Evolutionary conservation across 2,888 invertebrate species (phyloP).

Genomic region (Luperina nickerlii): DNA sequence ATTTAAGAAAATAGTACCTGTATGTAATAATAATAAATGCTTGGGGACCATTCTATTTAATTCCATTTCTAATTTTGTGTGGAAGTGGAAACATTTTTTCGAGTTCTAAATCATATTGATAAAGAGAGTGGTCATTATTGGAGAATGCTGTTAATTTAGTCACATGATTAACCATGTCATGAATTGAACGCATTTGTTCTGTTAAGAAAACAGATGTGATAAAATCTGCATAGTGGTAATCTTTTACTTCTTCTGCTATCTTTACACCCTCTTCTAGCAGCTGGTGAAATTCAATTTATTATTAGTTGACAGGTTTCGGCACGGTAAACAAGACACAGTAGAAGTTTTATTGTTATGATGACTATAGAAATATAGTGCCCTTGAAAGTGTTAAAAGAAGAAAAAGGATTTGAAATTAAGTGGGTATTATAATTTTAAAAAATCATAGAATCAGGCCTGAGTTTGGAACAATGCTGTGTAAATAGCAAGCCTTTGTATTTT

Average conservation of each 20-base stretch:
- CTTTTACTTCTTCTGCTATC: constrained; percentile 71
- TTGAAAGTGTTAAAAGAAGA: background rate
- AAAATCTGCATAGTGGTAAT: constrained; percentile 75
- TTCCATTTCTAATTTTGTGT: constrained; percentile 16
- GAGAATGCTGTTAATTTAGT: constrained; percentile 66
- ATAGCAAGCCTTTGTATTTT: background rate
- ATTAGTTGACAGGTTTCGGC: background rate
- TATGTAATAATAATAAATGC: constrained; percentile 2
- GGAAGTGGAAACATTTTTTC: constrained; percentile 57
- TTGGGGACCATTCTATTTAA: constrained; percentile 1
- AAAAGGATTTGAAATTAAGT: background rate
- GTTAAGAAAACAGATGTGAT: constrained; percentile 72
- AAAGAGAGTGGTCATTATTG: constrained; percentile 68
- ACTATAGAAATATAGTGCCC: too few relatives aligned
- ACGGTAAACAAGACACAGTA: too few relatives aligned
- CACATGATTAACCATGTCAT: constrained; percentile 72
- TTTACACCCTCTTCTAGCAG: constrained; percentile 69
- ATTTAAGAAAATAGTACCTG: background rate
- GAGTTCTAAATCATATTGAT: constrained; percentile 72
- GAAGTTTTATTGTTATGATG: too few relatives aligned
- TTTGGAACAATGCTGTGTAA: constrained; percentile 2
- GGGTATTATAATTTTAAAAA: background rate
- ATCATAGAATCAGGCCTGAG: background rate
- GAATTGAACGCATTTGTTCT: constrained; percentile 74
- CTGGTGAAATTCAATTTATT: constrained; percentile 56